These are phyloP conservation scores for Ptychoptera contaminata DNA, from an alignment of 2,888 invertebrate species.

Conservation along the genomic window DNA sequence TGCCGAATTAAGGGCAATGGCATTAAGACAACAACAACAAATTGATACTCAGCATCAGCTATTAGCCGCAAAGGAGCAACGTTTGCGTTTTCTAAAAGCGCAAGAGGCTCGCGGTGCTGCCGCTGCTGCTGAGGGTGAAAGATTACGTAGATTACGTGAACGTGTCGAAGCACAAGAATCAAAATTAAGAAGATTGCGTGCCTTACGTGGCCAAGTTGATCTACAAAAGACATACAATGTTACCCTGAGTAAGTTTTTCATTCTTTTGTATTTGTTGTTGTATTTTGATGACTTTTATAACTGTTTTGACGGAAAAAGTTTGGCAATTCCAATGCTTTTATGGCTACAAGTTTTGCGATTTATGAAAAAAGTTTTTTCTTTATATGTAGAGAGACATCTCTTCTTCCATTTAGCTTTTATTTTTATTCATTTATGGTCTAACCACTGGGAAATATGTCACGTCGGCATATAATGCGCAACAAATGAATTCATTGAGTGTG, in stretches of 20 bases:
- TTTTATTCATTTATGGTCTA: too few species aligned
- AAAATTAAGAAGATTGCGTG: constrained; percentile 79
- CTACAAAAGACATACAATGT: constrained; percentile 83
- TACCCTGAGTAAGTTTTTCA: constrained; percentile 72
- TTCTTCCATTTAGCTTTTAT: too few species aligned
- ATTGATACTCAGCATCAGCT: constrained; percentile 87
- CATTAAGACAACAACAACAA: constrained; percentile 92
- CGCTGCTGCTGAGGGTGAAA: constrained; percentile 67
- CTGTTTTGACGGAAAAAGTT: too few species aligned
- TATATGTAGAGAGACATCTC: too few species aligned
- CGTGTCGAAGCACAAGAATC: constrained; percentile 90
- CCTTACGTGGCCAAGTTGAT: constrained; percentile 86
- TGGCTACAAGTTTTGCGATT: too few species aligned
- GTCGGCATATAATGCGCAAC: too few species aligned
- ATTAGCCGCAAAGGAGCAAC: constrained; percentile 83
- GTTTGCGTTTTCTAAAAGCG: constrained; percentile 85
- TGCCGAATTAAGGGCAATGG: constrained; percentile 96
- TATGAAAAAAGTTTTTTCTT: too few species aligned
- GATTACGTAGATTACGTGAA: constrained; percentile 71
- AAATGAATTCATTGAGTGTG: too few species aligned
- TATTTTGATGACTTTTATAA: too few species aligned
- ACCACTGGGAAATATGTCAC: too few species aligned
- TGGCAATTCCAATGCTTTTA: too few species aligned
- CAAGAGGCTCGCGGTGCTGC: constrained; percentile 53
- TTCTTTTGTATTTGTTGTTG: neutral